Evolutionary conservation across 2,113 vertebrate genomes (phyloP).

Genomic region (Lanius collurio): DNA sequence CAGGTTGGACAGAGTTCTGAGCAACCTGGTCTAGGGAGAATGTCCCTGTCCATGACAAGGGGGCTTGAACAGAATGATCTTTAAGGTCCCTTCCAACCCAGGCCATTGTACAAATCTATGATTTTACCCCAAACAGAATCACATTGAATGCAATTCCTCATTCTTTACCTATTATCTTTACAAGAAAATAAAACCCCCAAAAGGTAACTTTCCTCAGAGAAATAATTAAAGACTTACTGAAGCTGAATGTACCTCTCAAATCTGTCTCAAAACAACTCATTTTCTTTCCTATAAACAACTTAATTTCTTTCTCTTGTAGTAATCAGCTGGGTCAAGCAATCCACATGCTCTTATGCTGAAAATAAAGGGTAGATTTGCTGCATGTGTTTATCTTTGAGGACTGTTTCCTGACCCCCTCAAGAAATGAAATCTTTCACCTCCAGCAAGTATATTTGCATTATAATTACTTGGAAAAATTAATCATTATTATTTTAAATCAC

Average conservation of each 20-base stretch:
- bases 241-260: background rate
- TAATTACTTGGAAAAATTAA: background rate
- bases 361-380: background rate
- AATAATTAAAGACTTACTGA: background rate
- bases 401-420: background rate
- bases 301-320: background rate
- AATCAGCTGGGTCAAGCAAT: background rate
- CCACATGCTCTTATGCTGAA: background rate
- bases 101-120: accelerated
- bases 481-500: background rate
- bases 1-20: background rate
- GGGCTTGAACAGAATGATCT: background rate
- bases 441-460: background rate
- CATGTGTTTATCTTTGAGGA: background rate
- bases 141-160: background rate
- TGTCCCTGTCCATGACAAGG: background rate
- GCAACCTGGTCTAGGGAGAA: background rate
- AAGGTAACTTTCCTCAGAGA: background rate
- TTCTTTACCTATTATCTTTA: background rate
- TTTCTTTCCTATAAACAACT: background rate
- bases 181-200: background rate
- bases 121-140: background rate
- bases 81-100: background rate
- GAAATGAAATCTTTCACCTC: background rate
- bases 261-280: background rate